Percentiles rank a stretch among this genome's conserved stretches.
These are phyloP conservation scores for Crotalus viridis DNA, from an alignment of 2,113 vertebrate genomes.

Conservation along the genomic window DNA sequence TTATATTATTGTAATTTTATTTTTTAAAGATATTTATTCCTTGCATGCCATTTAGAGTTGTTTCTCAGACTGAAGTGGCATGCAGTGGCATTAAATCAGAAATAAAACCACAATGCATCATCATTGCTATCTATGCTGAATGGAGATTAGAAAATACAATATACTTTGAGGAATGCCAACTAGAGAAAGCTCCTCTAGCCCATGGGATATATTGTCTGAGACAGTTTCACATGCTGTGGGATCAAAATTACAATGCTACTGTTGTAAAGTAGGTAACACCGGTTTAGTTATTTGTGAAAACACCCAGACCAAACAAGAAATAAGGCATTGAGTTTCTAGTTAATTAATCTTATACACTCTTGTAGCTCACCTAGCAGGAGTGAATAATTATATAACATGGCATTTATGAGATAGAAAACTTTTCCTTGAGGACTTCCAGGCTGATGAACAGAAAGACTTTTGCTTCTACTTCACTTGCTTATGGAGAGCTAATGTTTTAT, in stretches of 20 bases:
- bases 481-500: constrained; percentile 18
- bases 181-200: background rate
- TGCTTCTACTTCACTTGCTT: constrained; percentile 19
- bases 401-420: background rate
- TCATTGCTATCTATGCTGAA: background rate
- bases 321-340: background rate
- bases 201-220: background rate
- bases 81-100: background rate
- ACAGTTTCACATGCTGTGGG: background rate
- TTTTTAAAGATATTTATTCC: background rate
- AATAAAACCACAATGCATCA: background rate
- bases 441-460: constrained; percentile 13
- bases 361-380: background rate
- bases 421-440: background rate
- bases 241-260: background rate
- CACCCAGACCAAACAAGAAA: background rate
- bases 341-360: background rate
- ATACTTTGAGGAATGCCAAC: background rate
- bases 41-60: background rate
- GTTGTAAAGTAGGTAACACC: background rate
- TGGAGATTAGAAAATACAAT: background rate
- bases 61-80: background rate
- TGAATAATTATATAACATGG: background rate
- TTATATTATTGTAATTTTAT: background rate
- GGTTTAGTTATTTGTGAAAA: background rate